These are phyloP conservation scores for Ageneiosus marmoratus DNA, from an alignment of 2,113 vertebrate species.

Conservation along the genomic window DNA sequence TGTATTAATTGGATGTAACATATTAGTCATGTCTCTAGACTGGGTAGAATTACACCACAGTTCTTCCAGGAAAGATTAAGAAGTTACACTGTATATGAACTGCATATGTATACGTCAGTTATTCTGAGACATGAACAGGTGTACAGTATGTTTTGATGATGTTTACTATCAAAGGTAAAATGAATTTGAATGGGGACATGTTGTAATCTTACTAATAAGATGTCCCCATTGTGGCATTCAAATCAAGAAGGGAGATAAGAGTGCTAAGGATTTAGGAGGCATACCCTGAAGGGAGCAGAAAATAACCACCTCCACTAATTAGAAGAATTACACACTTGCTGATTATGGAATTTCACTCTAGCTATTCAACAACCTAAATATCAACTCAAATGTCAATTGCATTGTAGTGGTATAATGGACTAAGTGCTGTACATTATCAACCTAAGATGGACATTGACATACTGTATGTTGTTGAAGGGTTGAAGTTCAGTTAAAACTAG, in stretches of 20 bases:
- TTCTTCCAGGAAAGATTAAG: not conserved
- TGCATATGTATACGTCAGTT: not conserved
- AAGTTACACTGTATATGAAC: not conserved
- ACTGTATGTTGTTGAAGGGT: not conserved
- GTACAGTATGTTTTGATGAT: not conserved
- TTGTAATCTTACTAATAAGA: not conserved
- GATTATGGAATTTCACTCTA: conserved; percentile 41
- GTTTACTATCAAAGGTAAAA: not conserved
- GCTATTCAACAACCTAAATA: conserved; percentile 43
- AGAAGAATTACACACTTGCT: conserved; percentile 42
- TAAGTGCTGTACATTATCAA: conserved; percentile 3
- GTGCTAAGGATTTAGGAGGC: conserved; percentile 20
- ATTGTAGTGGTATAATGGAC: not conserved
- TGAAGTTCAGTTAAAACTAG: no score
- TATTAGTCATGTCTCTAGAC: no score
- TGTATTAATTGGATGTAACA: conserved; percentile 35
- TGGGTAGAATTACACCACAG: not conserved
- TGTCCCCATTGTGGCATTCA: conserved; percentile 11
- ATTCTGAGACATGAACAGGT: not conserved
- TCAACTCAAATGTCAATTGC: conserved; percentile 14
- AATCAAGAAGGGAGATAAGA: conserved; percentile 58
- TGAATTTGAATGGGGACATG: no score
- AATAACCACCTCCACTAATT: conserved; percentile 45
- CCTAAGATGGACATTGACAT: not conserved
- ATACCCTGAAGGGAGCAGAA: conserved; percentile 33